Evolutionary conservation across 2,113 vertebrate species (phyloP).

Genomic region (Pimephales promelas): DNA sequence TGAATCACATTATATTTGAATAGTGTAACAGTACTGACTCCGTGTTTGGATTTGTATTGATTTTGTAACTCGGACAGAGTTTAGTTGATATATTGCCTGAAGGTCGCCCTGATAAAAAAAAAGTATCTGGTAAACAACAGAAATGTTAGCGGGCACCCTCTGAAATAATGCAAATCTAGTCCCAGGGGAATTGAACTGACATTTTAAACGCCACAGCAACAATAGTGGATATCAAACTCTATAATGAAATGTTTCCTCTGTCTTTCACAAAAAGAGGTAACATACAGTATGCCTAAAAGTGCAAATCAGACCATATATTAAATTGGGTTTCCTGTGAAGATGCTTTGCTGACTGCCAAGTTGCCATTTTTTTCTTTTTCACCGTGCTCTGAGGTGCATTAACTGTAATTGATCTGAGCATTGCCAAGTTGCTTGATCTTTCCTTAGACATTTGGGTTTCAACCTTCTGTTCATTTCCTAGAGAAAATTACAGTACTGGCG

Average conservation of each 20-base stretch:
- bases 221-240: constrained; percentile 38
- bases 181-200: neutral
- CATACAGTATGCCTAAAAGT: constrained; percentile 26
- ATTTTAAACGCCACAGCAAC: constrained; percentile 35
- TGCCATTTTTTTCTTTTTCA: constrained; percentile 24
- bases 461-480: neutral
- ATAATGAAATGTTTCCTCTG: neutral
- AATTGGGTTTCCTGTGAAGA: constrained; percentile 21
- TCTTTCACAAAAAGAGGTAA: constrained; percentile 7
- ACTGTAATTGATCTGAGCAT: constrained; percentile 27
- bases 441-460: neutral
- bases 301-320: constrained; percentile 20
- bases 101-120: too few relatives aligned
- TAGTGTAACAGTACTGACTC: neutral
- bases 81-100: neutral
- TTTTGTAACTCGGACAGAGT: neutral
- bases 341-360: neutral
- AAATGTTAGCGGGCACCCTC: neutral
- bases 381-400: constrained; percentile 38
- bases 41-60: neutral
- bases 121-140: neutral
- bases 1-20: neutral
- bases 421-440: constrained; percentile 34
- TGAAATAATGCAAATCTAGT: neutral
- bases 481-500: constrained; percentile 26